These are phyloP conservation scores for Elephas maximus DNA, from an alignment of 2,113 vertebrate genomes.

Conservation along the genomic window DNA sequence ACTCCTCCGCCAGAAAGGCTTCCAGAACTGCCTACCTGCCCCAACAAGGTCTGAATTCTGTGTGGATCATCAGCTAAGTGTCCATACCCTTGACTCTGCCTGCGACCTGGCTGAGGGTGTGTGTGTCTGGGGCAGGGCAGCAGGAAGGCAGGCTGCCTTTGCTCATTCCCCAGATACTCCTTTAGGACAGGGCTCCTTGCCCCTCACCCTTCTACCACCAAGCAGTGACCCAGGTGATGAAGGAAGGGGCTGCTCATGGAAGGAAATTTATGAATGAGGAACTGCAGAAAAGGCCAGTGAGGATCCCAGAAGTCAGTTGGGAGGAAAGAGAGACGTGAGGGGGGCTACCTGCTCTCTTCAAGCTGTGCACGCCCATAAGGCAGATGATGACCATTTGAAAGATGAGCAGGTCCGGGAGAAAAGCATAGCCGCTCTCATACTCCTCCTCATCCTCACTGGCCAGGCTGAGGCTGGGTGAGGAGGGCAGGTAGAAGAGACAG, in stretches of 20 bases:
- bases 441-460: conserved; percentile 95
- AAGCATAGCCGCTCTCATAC: conserved; percentile 92
- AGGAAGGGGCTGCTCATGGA: not conserved
- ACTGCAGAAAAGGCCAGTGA: not conserved
- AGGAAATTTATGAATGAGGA: not conserved
- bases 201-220: not conserved
- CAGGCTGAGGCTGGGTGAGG: conserved; percentile 88
- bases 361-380: conserved; percentile 98
- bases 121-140: no score
- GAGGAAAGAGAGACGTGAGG: rapidly evolving
- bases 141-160: not conserved
- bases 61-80: not conserved
- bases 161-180: not conserved
- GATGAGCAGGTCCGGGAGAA: conserved; percentile 95
- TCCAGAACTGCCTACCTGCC: not conserved
- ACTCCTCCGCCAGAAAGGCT: not conserved
- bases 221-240: not conserved
- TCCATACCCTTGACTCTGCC: not conserved
- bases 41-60: not conserved
- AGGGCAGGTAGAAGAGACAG: conserved; percentile 97
- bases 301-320: not conserved
- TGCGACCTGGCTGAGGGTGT: not conserved
- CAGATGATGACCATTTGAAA: conserved; percentile 98
- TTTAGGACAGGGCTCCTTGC: not conserved
- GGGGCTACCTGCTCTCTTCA: conserved; percentile 95